Evolutionary conservation across 2,113 vertebrate species (phyloP).

Genomic region (Toxostoma redivivum): DNA sequence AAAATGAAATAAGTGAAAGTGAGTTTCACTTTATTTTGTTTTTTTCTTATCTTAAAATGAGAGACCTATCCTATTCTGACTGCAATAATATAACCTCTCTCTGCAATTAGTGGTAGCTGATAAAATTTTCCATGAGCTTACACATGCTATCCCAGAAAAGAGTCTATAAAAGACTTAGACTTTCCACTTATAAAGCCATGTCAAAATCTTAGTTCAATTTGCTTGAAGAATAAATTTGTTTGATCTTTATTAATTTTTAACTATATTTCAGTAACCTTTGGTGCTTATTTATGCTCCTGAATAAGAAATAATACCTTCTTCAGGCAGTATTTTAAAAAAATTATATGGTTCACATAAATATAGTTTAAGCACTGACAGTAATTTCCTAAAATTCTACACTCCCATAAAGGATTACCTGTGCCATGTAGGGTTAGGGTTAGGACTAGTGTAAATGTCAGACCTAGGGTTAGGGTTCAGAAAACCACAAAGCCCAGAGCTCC

Average conservation of each 20-base stretch:
- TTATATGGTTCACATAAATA: no score
- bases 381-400: background rate
- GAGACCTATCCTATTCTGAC: background rate
- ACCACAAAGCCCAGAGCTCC: no score
- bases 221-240: background rate
- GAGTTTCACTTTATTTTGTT: background rate
- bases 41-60: background rate
- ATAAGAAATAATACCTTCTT: background rate
- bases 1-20: background rate
- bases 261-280: background rate
- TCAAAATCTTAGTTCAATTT: background rate
- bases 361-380: background rate
- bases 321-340: background rate
- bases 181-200: background rate
- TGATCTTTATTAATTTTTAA: background rate
- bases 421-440: no score
- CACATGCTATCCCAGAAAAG: background rate
- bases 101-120: background rate
- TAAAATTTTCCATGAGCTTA: background rate
- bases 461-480: no score
- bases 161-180: background rate
- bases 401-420: no score
- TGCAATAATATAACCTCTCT: background rate
- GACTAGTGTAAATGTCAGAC: no score
- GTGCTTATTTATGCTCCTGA: background rate